Percentiles rank a stretch among this genome's conserved stretches.
Conservation (phyloP, 1,140 invertebrate species). For the Macrobrachium rosenbergii region DNA sequence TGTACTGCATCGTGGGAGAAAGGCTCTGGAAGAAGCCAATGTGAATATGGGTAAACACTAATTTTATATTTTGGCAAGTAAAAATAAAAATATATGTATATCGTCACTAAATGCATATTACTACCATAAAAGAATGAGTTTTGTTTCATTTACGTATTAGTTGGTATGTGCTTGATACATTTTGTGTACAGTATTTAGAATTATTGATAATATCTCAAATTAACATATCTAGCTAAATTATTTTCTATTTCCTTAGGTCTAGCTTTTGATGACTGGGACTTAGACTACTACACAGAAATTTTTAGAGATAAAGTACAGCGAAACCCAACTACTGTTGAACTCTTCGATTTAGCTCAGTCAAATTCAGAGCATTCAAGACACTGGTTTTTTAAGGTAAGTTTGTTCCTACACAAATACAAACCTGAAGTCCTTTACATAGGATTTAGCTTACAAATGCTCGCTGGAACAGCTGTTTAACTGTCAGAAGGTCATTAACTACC, state of each 20-base stretch:
- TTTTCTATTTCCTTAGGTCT: constrained; percentile 74
- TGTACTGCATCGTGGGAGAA: constrained; percentile 80
- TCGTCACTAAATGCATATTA: too few relatives aligned
- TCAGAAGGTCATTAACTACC: too few relatives aligned
- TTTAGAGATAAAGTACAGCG: constrained; percentile 86
- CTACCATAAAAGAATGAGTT: neutral
- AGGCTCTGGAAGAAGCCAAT: constrained; percentile 88
- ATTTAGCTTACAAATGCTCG: too few relatives aligned
- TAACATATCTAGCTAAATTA: neutral
- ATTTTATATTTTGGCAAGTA: neutral
- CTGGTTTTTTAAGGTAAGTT: constrained; percentile 86
- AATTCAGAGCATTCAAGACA: constrained; percentile 95
- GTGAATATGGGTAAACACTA: constrained; percentile 79
- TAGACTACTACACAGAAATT: constrained; percentile 87
- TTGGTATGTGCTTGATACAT: neutral
- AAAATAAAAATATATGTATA: too few relatives aligned
- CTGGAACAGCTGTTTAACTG: too few relatives aligned
- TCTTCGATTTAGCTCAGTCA: constrained; percentile 98
- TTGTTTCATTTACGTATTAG: constrained; percentile 1
- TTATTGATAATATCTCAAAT: neutral
- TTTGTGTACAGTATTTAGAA: neutral
- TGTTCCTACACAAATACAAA: too few relatives aligned
- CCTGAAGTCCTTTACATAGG: too few relatives aligned
- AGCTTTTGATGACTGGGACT: constrained; percentile 89
- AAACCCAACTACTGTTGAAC: constrained; percentile 97